Percentiles rank a stretch among this genome's conserved stretches.
phyloP scores from a whole-genome alignment of 2,797 vertebrate genomes.

The Anomalospiza imberbis region DNA sequence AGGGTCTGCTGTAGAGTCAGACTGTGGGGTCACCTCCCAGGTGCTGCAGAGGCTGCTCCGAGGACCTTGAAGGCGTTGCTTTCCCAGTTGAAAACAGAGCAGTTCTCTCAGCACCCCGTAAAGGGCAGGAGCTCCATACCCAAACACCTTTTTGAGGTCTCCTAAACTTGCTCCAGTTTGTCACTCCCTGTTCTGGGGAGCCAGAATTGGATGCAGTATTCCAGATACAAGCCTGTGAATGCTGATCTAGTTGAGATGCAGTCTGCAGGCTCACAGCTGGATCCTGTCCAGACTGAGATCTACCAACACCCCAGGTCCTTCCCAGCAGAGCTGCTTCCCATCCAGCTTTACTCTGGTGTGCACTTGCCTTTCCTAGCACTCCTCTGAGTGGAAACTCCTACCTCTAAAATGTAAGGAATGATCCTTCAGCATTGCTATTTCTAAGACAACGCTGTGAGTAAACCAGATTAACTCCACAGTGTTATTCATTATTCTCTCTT shows the following conservation, averaged over 20 bases:
- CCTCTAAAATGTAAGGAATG: background rate
- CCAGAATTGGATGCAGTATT: background rate
- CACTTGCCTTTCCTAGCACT: background rate
- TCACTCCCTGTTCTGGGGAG: background rate
- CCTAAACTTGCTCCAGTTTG: background rate
- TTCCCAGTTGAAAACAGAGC: too few relatives aligned
- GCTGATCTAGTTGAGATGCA: background rate
- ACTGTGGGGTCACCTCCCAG: background rate
- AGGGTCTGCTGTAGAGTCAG: background rate
- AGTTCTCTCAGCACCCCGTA: too few relatives aligned
- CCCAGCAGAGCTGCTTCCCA: background rate
- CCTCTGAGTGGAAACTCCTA: background rate
- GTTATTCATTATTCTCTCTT: constrained; percentile 23
- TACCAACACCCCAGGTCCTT: background rate
- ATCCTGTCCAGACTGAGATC: background rate
- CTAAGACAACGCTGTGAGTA: background rate
- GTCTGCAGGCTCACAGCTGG: background rate
- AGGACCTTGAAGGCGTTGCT: background rate
- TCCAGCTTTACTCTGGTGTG: background rate
- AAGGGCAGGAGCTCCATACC: too few relatives aligned
- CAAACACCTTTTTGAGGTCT: too few relatives aligned
- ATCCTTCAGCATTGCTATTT: background rate
- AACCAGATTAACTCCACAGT: background rate
- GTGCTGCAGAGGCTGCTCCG: background rate
- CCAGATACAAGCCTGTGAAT: background rate